phyloP scores from a whole-genome alignment of 2,113 vertebrate genomes.

The Erinaceus europaeus region DNA sequence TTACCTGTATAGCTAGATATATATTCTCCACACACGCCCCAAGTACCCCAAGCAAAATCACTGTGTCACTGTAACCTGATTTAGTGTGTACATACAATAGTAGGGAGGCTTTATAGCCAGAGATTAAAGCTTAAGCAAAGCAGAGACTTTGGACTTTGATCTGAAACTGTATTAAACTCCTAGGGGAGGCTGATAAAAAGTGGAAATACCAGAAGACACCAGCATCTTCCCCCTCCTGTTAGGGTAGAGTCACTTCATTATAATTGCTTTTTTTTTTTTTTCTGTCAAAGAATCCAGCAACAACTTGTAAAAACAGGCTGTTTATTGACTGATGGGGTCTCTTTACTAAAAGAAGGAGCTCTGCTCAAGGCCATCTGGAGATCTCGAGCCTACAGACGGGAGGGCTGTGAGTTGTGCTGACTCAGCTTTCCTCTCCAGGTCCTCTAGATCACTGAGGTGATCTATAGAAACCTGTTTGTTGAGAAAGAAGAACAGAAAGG shows the following conservation, averaged over 20 bases:
- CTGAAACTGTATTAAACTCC: slow-evolving; percentile 42
- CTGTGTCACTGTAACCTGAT: not conserved
- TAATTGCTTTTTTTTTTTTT: too few species aligned
- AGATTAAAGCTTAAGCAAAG: slow-evolving; percentile 37
- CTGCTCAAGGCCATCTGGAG: accelerated
- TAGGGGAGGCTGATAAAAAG: not conserved
- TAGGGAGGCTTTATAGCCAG: not conserved
- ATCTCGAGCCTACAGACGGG: accelerated
- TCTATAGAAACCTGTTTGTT: too few species aligned
- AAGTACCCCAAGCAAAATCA: not conserved
- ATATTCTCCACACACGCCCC: not conserved
- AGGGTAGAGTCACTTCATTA: not conserved
- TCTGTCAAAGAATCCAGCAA: slow-evolving; percentile 3
- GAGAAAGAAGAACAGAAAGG: too few species aligned
- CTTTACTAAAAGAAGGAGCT: not conserved
- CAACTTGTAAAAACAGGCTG: not conserved
- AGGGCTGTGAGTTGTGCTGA: not conserved
- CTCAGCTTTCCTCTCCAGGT: not conserved
- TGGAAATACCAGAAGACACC: not conserved
- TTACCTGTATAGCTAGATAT: not conserved
- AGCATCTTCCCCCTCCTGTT: not conserved
- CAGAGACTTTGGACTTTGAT: slow-evolving; percentile 58
- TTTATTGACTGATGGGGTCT: not conserved
- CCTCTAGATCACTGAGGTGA: too few species aligned
- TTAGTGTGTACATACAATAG: not conserved